phyloP scores from a whole-genome alignment of 2,113 vertebrate species.

The Puffinus mauretanicus region DNA sequence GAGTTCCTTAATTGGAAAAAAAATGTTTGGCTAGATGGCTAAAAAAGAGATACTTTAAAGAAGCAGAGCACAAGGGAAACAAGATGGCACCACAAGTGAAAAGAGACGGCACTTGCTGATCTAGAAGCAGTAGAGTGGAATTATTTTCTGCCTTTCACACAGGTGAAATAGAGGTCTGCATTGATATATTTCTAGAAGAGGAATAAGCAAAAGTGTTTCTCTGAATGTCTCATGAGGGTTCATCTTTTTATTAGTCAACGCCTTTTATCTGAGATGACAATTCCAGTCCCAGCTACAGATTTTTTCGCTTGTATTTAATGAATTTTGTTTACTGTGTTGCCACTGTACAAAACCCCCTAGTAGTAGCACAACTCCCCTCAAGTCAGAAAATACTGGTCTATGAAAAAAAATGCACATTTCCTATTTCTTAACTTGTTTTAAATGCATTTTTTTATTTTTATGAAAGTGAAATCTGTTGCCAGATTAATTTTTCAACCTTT shows the following conservation, averaged over 20 bases:
- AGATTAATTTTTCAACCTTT: neutral
- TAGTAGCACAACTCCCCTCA: neutral
- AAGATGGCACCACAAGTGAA: neutral
- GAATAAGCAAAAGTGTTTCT: neutral
- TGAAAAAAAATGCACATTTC: fast-evolving
- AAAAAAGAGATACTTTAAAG: neutral
- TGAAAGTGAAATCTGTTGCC: constrained; percentile 10
- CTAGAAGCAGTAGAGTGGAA: neutral
- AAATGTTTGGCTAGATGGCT: neutral
- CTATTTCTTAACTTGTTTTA: neutral
- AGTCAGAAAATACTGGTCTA: neutral
- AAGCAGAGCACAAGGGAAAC: neutral
- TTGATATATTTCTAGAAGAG: neutral
- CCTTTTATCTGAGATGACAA: neutral
- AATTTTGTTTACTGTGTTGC: constrained; percentile 2
- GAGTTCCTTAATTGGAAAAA: neutral
- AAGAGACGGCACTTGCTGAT: neutral
- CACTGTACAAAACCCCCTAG: neutral
- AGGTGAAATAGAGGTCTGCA: neutral
- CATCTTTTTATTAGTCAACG: neutral
- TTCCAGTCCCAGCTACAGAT: neutral
- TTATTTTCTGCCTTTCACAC: neutral
- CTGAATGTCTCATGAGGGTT: neutral
- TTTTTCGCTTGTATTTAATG: neutral
- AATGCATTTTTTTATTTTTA: neutral